These are phyloP conservation scores for Pemphredon lugubris DNA, from an alignment of 2,888 invertebrate genomes.

Conservation along the genomic window DNA sequence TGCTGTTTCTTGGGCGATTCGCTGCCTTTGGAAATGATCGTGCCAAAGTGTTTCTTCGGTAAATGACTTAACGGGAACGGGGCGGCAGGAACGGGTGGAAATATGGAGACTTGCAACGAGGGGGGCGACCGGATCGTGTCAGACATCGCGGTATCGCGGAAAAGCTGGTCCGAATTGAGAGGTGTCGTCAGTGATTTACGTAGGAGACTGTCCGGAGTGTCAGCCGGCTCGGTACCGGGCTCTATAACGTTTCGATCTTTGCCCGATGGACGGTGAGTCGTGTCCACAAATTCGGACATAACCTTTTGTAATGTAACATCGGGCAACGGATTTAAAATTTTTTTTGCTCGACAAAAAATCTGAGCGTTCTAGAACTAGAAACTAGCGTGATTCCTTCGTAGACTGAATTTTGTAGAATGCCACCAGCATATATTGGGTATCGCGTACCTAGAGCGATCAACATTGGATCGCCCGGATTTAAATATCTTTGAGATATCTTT, in stretches of 20 bases:
- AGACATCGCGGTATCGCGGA: conserved; percentile 56
- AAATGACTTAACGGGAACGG: conserved; percentile 44
- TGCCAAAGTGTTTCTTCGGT: conserved; percentile 30
- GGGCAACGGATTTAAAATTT: too few relatives aligned
- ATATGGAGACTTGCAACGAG: conserved; percentile 69
- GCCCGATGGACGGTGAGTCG: conserved; percentile 84
- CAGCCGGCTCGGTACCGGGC: conserved; percentile 89
- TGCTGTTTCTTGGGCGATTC: conserved; percentile 20
- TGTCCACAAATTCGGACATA: conserved; percentile 7
- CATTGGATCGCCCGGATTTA: too few relatives aligned
- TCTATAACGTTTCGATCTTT: conserved; percentile 91
- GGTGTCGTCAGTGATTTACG: conserved; percentile 91
- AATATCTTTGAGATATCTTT: too few relatives aligned
- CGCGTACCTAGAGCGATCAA: too few relatives aligned
- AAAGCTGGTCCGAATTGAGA: conserved; percentile 90
- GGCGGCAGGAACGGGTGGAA: conserved; percentile 21
- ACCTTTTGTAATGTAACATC: background rate
- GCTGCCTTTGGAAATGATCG: conserved; percentile 54
- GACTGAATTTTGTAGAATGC: too few relatives aligned
- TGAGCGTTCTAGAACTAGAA: background rate
- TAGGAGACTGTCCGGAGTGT: conserved; percentile 89
- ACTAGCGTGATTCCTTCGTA: too few relatives aligned
- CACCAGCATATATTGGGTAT: too few relatives aligned
- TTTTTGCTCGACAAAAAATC: too few relatives aligned
- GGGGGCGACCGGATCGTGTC: conserved; percentile 51